Percentiles rank a stretch among this genome's conserved stretches.
Conservation (phyloP, 1,140 invertebrate genomes). For the Megalopta genalis region DNA sequence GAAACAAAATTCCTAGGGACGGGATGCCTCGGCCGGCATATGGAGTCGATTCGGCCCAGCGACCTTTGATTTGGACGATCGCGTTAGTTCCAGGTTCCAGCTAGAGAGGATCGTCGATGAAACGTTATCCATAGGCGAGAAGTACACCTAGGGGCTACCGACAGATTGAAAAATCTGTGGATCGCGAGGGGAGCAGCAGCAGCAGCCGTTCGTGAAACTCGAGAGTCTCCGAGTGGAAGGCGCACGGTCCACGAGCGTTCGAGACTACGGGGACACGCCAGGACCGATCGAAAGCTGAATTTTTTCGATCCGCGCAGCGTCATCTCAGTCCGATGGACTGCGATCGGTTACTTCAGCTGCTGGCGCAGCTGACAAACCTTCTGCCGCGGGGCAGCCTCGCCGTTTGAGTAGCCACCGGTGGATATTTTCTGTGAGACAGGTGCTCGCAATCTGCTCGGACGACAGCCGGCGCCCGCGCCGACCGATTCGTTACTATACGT, state of each 20-base stretch:
- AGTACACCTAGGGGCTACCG: background rate
- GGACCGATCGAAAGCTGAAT: slow-evolving; percentile 11
- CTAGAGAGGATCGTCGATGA: background rate
- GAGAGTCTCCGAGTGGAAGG: background rate
- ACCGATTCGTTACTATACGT: slow-evolving; percentile 46
- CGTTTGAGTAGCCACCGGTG: slow-evolving; percentile 29
- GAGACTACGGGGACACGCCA: slow-evolving; percentile 1
- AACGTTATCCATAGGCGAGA: slow-evolving; percentile 20
- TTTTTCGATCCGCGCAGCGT: slow-evolving; percentile 6
- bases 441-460: slow-evolving; percentile 67
- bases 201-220: slow-evolving; percentile 11
- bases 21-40: background rate
- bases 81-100: background rate
- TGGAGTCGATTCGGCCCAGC: background rate
- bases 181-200: background rate
- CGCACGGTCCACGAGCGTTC: slow-evolving; percentile 6
- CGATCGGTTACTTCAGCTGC: slow-evolving; percentile 47
- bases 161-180: slow-evolving; percentile 41
- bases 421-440: slow-evolving; percentile 64
- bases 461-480: slow-evolving; percentile 73
- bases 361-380: slow-evolving; percentile 42
- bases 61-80: background rate
- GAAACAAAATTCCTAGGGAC: too few species aligned
- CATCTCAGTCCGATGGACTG: slow-evolving; percentile 6
- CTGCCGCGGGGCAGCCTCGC: slow-evolving; percentile 14